Percentiles rank a stretch among this genome's conserved stretches.
phyloP scores from a whole-genome alignment of 2,888 invertebrate genomes.

The Thera britannica region DNA sequence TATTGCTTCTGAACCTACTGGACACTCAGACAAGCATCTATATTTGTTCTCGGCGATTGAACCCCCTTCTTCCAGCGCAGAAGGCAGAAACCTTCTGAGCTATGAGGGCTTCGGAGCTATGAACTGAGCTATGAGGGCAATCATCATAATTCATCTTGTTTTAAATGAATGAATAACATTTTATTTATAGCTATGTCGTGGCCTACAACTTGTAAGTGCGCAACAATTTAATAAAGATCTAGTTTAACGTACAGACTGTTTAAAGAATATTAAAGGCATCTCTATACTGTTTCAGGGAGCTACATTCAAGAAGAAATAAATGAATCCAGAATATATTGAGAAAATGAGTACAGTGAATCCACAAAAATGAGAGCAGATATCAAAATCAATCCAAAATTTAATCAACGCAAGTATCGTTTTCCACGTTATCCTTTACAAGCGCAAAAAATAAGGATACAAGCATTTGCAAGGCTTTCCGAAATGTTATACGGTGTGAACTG shows the following conservation, averaged over 20 bases:
- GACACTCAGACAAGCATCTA: no score
- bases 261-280: no score
- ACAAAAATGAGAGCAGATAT: conserved; percentile 12
- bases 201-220: conserved; percentile 15
- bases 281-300: no score
- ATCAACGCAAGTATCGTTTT: conserved; percentile 15
- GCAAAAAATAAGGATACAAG: conserved; percentile 34
- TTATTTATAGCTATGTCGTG: conserved; percentile 10
- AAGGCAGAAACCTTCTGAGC: no score
- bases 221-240: conserved; percentile 4
- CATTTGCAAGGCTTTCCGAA: conserved; percentile 69
- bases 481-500: conserved; percentile 51
- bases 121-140: no score
- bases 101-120: no score
- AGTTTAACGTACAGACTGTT: not conserved
- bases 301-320: no score
- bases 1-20: no score
- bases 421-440: conserved; percentile 25
- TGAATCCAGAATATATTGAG: no score
- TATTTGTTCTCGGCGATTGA: no score
- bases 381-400: conserved; percentile 4
- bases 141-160: no score
- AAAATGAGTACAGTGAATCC: conserved; percentile 3
- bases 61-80: no score
- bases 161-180: conserved; percentile 12